These are phyloP conservation scores for Sardina pilchardus DNA, from an alignment of 2,113 vertebrate genomes.

Conservation along the genomic window DNA sequence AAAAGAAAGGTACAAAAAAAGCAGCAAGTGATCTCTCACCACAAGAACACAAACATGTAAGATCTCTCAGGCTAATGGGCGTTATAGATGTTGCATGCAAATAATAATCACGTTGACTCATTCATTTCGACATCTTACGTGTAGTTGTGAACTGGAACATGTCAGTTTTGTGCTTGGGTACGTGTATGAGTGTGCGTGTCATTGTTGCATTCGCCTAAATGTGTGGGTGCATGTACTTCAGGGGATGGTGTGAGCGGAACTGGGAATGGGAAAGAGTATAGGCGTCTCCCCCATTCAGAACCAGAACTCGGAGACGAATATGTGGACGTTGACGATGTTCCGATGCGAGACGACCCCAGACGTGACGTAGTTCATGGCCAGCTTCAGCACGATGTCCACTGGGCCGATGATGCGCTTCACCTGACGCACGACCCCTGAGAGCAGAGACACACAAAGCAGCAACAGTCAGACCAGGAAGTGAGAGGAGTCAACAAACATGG, in stretches of 20 bases:
- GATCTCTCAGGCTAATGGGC: not conserved
- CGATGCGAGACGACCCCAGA: constrained; percentile 84
- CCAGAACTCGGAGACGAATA: constrained; percentile 94
- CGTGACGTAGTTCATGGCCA: constrained; percentile 90
- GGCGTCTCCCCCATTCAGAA: constrained; percentile 73
- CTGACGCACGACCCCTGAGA: constrained; percentile 89
- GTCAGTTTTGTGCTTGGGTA: not conserved
- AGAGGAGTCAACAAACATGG: constrained; percentile 5
- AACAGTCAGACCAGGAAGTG: not conserved
- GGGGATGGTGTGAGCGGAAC: not conserved
- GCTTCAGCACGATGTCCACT: constrained; percentile 78
- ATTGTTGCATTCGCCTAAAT: not conserved
- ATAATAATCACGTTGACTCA: not conserved
- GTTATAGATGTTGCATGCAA: constrained; percentile 9
- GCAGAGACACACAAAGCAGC: constrained; percentile 44
- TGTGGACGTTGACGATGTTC: constrained; percentile 87
- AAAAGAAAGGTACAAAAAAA: constrained; percentile 26
- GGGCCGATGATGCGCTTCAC: constrained; percentile 88
- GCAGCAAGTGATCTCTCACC: constrained; percentile 36
- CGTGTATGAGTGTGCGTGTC: not conserved
- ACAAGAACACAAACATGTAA: constrained; percentile 7
- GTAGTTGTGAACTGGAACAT: not conserved
- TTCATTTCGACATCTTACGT: not conserved
- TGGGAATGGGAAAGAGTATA: not conserved
- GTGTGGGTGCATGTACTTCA: not conserved